A percentile compares a stretch with the other conserved stretches of the same genome.
Evolutionary conservation across 30 jellyfish, hydroid and myxozoan genomes (phyloP).

Genomic region (Catostylus mosaicus): DNA sequence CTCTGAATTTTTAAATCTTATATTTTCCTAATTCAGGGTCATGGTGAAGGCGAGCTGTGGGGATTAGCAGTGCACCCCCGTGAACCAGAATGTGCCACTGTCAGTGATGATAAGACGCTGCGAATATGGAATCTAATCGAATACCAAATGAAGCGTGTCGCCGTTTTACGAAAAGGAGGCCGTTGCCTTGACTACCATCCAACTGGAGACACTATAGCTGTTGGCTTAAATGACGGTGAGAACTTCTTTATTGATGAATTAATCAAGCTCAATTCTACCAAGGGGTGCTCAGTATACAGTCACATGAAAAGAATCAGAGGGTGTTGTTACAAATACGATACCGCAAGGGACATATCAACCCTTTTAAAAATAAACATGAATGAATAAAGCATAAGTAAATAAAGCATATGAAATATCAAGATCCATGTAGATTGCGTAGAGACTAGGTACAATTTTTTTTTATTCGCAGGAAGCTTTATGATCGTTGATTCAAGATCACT

Average conservation of each 20-base stretch:
- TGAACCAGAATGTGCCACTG: constrained; percentile 94
- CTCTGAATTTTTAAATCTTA: no score
- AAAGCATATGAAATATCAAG: no score
- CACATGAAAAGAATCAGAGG: no score
- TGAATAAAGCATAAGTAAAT: no score
- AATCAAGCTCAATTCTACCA: neutral
- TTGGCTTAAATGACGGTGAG: constrained; percentile 91
- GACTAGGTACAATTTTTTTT: no score
- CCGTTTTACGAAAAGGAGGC: constrained; percentile 91
- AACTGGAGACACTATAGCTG: constrained; percentile 93
- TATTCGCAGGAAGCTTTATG: constrained; percentile 80
- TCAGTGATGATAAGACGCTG: constrained; percentile 91
- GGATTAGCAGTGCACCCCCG: constrained; percentile 95
- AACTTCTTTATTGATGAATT: neutral
- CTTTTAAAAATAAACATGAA: no score
- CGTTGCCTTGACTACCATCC: constrained; percentile 93
- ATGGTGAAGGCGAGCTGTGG: constrained; percentile 99
- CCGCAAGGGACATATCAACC: no score
- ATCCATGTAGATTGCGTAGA: no score
- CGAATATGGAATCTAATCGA: constrained; percentile 86
- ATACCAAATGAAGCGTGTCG: constrained; percentile 81
- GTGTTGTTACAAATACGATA: no score
- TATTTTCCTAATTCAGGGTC: no score
- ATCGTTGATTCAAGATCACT: constrained; percentile 87
- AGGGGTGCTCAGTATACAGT: no score